These are phyloP conservation scores for Galagoides demidoff DNA, from an alignment of 2,797 vertebrate genomes.

Conservation along the genomic window DNA sequence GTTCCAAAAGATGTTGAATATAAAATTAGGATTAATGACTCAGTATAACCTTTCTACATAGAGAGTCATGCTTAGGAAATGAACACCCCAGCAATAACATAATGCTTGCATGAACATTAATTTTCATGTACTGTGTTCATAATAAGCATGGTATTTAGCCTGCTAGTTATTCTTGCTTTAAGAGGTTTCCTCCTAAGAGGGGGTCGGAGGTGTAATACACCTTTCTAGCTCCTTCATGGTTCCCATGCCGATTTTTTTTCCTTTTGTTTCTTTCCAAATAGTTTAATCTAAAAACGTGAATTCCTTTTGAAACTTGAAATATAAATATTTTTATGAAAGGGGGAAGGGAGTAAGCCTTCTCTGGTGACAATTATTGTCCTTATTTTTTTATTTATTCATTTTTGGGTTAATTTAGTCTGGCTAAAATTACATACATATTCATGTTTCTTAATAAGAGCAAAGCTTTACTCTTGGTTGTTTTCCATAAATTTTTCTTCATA, in stretches of 20 bases:
- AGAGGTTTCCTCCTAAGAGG: neutral
- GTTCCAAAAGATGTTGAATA: neutral
- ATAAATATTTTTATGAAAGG: conserved; percentile 43
- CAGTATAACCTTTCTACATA: neutral
- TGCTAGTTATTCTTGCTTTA: neutral
- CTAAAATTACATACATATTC: conserved; percentile 90
- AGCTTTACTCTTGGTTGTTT: conserved; percentile 87
- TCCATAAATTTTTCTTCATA: conserved; percentile 88
- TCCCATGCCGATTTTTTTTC: neutral
- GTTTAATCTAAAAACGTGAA: conserved; percentile 56
- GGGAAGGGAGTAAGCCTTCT: conserved; percentile 51
- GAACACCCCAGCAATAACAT: neutral
- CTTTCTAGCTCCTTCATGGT: neutral
- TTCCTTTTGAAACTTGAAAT: conserved; percentile 46
- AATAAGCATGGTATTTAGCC: neutral
- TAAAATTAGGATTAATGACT: conserved; percentile 32
- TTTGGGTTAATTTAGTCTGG: conserved; percentile 86
- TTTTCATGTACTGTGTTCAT: neutral
- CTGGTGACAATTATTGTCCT: conserved; percentile 81
- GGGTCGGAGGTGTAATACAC: neutral
- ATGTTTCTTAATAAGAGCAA: conserved; percentile 88
- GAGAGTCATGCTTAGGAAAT: neutral
- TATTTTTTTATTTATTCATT: conserved; percentile 85
- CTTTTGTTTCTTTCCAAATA: conserved; percentile 57
- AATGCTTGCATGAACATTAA: neutral